Evolutionary conservation across 2,797 vertebrate genomes (phyloP).

Genomic region (Cercopithecus petaurista): DNA sequence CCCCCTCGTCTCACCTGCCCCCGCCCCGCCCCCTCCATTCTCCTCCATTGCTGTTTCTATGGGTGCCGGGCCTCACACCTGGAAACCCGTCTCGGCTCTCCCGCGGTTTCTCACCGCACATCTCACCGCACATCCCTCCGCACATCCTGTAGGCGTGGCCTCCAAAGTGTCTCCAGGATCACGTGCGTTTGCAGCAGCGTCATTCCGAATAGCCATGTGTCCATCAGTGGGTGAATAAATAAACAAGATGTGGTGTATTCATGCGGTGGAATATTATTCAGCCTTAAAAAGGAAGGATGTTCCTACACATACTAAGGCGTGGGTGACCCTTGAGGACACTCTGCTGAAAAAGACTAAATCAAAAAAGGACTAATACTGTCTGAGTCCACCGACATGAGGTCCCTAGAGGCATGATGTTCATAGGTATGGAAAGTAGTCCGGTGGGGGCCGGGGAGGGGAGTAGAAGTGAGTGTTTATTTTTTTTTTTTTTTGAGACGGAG

Average conservation of each 20-base stretch:
- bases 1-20: too few relatives aligned
- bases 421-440: background rate
- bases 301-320: background rate
- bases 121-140: too few relatives aligned
- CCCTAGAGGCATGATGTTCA: background rate
- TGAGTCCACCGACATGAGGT: background rate
- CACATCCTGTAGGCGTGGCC: accelerated
- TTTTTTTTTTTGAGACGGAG: too few relatives aligned
- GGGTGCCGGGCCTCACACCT: background rate
- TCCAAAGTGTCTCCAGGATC: background rate
- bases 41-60: background rate
- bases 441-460: background rate
- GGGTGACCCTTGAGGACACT: background rate
- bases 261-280: background rate
- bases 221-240: background rate
- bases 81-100: background rate
- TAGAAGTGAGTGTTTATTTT: background rate
- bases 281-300: background rate
- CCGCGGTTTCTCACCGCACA: accelerated
- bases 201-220: background rate
- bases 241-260: background rate
- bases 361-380: background rate
- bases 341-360: background rate
- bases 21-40: background rate
- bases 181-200: too few relatives aligned